Conservation (phyloP, 2,797 vertebrate genomes). For the Microctenopoma stevenorrisi region DNA sequence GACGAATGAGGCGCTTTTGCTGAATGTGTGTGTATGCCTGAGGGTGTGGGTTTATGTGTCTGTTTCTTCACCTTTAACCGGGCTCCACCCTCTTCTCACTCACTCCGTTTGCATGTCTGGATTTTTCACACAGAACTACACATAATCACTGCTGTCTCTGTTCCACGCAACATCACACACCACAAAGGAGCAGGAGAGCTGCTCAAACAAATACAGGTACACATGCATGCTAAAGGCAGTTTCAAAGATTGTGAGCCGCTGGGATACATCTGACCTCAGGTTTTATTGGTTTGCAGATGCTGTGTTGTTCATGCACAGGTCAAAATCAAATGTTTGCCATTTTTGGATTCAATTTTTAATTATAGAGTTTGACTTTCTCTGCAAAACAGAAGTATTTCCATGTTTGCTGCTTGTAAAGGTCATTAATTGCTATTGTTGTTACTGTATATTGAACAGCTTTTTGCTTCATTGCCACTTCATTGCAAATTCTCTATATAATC, state of each 20-base stretch:
- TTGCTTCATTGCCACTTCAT: too few species aligned
- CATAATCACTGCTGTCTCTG: constrained; percentile 51
- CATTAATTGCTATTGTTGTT: not conserved
- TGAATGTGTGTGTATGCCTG: constrained; percentile 26
- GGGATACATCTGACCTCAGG: constrained; percentile 34
- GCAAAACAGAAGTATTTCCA: not conserved
- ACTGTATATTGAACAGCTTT: not conserved
- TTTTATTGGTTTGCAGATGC: constrained; percentile 12
- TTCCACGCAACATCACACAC: constrained; percentile 46
- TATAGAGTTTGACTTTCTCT: too few species aligned
- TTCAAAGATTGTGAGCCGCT: constrained; percentile 18
- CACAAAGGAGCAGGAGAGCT: constrained; percentile 36
- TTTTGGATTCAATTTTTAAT: too few species aligned
- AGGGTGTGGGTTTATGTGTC: constrained; percentile 32
- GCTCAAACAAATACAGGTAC: constrained; percentile 38
- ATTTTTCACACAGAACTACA: constrained; percentile 61
- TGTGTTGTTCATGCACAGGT: constrained; percentile 21
- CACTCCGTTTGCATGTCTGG: constrained; percentile 71
- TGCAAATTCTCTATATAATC: too few species aligned
- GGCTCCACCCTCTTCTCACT: constrained; percentile 56
- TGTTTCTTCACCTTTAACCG: constrained; percentile 50
- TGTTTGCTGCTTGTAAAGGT: not conserved
- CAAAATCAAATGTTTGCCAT: constrained; percentile 8
- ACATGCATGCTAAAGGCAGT: constrained; percentile 17
- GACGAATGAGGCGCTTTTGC: constrained; percentile 25